Evolutionary conservation across 2,888 invertebrate species (phyloP), one percentile per base, ranked within the genome.

Genomic region (Xanthorhoe designata): DNA sequence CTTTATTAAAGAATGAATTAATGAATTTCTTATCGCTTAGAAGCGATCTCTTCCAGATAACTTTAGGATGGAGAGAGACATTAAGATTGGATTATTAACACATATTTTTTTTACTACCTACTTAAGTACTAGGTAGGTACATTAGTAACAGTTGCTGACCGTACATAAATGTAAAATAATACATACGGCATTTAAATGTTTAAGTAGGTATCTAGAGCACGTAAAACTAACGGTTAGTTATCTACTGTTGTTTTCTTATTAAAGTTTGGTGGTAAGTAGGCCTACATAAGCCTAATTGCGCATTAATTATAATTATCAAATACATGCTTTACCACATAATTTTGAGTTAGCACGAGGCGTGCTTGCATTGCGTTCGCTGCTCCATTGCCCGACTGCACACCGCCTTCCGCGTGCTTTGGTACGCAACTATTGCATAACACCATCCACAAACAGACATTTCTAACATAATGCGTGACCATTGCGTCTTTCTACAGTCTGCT

Each of bases 301-400:
- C 15, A 47, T 58, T 55, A 64, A 63, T 65, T 59, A 66, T 69
- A 66, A 69, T 73, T 67, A 72, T 47, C 64, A 67, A 72, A 71
- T 61, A 67, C 66, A 70, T 66, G 68, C 63, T 72, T 72, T 64
- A 67, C 70, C 68, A 61, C 69, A 73, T 70, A 66, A 75, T 73
- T 76, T 72, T 77, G 77, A 77, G 78, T 77, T 81, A 73, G 78
- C n/a, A n/a, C n/a, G n/a, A 82, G 78, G 78, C 75, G 74, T 78
- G 80, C 79, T 82, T 83, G 77, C 79, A 82, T 86, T 84, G 82
- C 83, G 81, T 79, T 83, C 79, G 81, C 82, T 89, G 90, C 88
- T 91, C 91, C 83, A 90, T 88, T 91, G 90, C 87, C 88, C 91
- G 88, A 91, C 83, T 91, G 88, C 47, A 42, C 81, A 84, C 76